phyloP scores from a whole-genome alignment of 2,888 invertebrate species.

The Heliconius charithonia region DNA sequence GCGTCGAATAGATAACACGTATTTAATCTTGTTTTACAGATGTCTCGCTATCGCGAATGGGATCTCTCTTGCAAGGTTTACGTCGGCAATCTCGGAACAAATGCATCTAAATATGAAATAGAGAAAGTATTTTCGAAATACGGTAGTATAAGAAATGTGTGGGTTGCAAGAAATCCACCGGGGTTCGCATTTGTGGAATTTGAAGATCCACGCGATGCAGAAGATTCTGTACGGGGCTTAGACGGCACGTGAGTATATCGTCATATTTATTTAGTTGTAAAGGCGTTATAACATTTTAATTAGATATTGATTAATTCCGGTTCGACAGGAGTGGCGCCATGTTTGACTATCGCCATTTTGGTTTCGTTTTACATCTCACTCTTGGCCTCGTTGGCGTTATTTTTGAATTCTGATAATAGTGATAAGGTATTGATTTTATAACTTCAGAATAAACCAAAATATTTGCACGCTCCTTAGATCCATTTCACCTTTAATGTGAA shows the following conservation, averaged over 20 bases:
- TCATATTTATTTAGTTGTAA: neutral
- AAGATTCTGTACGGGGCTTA: slow-evolving; percentile 92
- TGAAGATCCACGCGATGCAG: slow-evolving; percentile 94
- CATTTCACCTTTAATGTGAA: slow-evolving; percentile 77
- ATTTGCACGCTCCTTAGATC: slow-evolving; percentile 81
- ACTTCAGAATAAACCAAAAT: neutral
- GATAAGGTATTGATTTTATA: neutral
- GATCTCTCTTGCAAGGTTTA: slow-evolving; percentile 95
- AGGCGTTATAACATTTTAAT: neutral
- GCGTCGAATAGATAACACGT: slow-evolving; percentile 41
- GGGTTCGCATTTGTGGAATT: slow-evolving; percentile 96
- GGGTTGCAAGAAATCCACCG: slow-evolving; percentile 97
- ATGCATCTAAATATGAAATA: slow-evolving; percentile 94
- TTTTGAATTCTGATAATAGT: slow-evolving; percentile 6
- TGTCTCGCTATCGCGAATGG: slow-evolving; percentile 91
- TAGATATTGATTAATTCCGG: slow-evolving; percentile 24
- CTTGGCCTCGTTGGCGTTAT: slow-evolving; percentile 14
- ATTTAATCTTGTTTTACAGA: slow-evolving; percentile 63
- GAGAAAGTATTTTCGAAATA: slow-evolving; percentile 94
- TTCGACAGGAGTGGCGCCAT: slow-evolving; percentile 32
- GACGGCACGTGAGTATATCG: slow-evolving; percentile 86
- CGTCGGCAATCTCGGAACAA: slow-evolving; percentile 95
- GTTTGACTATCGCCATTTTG: slow-evolving; percentile 48
- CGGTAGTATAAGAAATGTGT: slow-evolving; percentile 94
- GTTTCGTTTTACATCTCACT: slow-evolving; percentile 27